Conservation (phyloP, 2,888 invertebrate species). For the Apoda limacodes region DNA sequence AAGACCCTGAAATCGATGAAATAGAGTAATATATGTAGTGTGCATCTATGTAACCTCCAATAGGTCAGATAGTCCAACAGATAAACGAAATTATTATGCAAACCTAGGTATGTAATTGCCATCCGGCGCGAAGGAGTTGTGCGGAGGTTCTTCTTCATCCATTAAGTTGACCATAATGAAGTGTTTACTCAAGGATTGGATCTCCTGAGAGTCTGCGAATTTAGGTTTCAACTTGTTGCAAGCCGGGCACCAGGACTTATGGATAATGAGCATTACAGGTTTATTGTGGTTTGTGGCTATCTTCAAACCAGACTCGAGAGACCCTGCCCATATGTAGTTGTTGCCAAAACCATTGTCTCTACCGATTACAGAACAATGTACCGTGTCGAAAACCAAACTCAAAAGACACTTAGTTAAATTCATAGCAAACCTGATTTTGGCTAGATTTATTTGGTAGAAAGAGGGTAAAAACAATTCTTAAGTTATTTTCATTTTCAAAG, state of each 20-base stretch:
- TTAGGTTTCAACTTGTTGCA: constrained; percentile 74
- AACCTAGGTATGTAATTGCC: constrained; percentile 75
- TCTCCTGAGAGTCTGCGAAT: constrained; percentile 67
- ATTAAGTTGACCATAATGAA: constrained; percentile 76
- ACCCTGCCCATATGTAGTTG: constrained; percentile 56
- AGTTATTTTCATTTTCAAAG: constrained; percentile 33
- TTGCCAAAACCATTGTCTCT: constrained; percentile 56
- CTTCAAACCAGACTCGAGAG: constrained; percentile 49
- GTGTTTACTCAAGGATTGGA: constrained; percentile 66
- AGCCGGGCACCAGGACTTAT: constrained; percentile 75
- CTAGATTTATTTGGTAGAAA: constrained; percentile 12
- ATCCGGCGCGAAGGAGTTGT: constrained; percentile 67
- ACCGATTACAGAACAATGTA: constrained; percentile 31
- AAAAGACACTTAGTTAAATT: constrained; percentile 39
- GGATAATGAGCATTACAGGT: constrained; percentile 75
- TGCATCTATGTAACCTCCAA: too few relatives aligned
- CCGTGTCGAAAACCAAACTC: constrained; percentile 32
- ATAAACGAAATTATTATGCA: too few relatives aligned
- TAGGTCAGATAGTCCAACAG: neutral
- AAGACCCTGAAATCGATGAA: too few relatives aligned
- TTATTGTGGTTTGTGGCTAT: constrained; percentile 57
- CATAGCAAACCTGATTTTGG: constrained; percentile 36
- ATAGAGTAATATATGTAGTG: too few relatives aligned
- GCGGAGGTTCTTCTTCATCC: constrained; percentile 70
- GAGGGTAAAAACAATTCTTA: too few relatives aligned